phyloP scores from a whole-genome alignment of 1,140 invertebrate species.

The Phymastichus coffea region DNA sequence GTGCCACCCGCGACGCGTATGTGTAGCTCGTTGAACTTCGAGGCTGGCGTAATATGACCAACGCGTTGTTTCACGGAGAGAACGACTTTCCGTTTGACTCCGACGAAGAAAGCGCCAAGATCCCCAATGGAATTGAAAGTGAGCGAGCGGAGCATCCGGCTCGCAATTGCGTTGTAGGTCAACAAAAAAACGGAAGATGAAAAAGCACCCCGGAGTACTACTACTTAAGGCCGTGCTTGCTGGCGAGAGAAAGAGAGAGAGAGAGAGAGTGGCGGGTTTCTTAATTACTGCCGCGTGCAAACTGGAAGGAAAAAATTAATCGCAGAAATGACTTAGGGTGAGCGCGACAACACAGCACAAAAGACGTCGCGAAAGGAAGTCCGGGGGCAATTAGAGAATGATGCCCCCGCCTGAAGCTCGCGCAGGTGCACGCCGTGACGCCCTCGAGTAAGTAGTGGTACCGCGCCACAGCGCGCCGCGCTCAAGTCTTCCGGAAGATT shows the following conservation, averaged over 20 bases:
- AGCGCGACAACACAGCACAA: constrained; percentile 46
- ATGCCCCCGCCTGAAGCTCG: constrained; percentile 42
- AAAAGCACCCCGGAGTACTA: not conserved
- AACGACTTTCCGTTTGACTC: no score
- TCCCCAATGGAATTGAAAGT: no score
- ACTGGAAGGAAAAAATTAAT: constrained; percentile 62
- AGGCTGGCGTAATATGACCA: no score
- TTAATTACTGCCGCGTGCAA: constrained; percentile 61
- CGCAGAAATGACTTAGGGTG: constrained; percentile 60
- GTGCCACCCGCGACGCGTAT: no score
- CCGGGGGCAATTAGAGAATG: constrained; percentile 59
- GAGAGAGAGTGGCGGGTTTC: constrained; percentile 37
- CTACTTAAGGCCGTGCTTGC: no score
- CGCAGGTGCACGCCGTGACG: not conserved
- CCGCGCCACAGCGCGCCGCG: no score
- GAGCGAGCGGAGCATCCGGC: no score
- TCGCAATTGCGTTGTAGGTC: not conserved
- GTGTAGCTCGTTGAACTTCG: not conserved
- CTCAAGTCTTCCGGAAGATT: no score
- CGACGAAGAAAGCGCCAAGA: no score
- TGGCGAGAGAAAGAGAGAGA: not conserved
- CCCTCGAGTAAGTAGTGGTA: no score
- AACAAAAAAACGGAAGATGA: not conserved
- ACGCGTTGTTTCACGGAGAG: not conserved
- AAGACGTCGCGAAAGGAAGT: constrained; percentile 58